These are phyloP conservation scores for Charaxes varanes DNA, from an alignment of 1,140 invertebrate genomes.

Conservation along the genomic window DNA sequence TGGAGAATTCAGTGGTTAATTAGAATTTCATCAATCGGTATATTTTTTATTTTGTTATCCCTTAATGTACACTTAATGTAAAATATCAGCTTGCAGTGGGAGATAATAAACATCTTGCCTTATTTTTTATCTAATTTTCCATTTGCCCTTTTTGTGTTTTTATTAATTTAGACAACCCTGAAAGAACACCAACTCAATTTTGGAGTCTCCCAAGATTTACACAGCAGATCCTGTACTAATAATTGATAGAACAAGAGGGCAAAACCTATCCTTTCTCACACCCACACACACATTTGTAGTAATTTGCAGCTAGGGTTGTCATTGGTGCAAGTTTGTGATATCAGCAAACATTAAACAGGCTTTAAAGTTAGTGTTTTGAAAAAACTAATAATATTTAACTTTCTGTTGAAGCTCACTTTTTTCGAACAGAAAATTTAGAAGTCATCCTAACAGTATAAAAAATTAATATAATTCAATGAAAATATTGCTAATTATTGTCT, in stretches of 20 bases:
- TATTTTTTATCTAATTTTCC: slow-evolving; percentile 54
- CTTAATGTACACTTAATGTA: slow-evolving; percentile 58
- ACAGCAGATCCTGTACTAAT: slow-evolving; percentile 5
- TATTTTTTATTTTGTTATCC: slow-evolving; percentile 73
- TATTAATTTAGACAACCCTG: slow-evolving; percentile 8
- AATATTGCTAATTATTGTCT: no score
- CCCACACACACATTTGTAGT: slow-evolving; percentile 5
- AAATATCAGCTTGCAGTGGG: slow-evolving; percentile 56
- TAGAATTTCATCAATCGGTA: slow-evolving; percentile 69
- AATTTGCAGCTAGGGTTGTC: no score
- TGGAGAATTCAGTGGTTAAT: slow-evolving; percentile 71
- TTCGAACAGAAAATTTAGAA: no score
- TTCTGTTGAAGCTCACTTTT: no score
- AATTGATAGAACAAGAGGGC: slow-evolving; percentile 41
- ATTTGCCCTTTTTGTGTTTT: slow-evolving; percentile 38
- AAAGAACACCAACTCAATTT: background rate
- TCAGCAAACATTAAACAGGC: no score
- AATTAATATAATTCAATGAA: no score
- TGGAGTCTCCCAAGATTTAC: slow-evolving; percentile 30
- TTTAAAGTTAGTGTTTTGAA: no score
- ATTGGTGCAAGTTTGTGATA: no score
- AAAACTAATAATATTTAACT: no score
- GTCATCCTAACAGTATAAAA: no score
- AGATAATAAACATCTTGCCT: slow-evolving; percentile 68
- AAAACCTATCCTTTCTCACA: slow-evolving; percentile 33